Conservation (phyloP, 2,113 vertebrate genomes). For the Bubo bubo region DNA sequence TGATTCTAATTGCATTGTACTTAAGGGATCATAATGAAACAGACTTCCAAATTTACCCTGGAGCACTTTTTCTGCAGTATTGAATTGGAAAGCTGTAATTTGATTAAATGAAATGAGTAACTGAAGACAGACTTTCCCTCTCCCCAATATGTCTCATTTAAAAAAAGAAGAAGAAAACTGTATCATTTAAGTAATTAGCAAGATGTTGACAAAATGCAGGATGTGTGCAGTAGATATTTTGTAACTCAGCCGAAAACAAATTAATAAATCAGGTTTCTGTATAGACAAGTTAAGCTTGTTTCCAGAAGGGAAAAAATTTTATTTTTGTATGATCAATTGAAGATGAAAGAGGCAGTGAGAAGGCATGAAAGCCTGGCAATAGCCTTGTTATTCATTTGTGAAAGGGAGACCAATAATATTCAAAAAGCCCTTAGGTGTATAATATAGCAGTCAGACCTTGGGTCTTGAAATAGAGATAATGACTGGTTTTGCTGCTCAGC, state of each 20-base stretch:
- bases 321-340: background rate
- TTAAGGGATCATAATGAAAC: slow-evolving; percentile 43
- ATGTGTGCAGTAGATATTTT: background rate
- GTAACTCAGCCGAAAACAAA: slow-evolving; percentile 21
- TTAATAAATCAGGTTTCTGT: background rate
- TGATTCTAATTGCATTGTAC: slow-evolving; percentile 50
- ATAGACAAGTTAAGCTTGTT: background rate
- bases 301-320: background rate
- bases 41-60: slow-evolving; percentile 50
- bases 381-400: background rate
- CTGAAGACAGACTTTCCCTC: slow-evolving; percentile 10
- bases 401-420: background rate
- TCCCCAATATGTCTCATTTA: background rate
- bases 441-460: background rate
- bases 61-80: slow-evolving; percentile 35
- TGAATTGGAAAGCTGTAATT: slow-evolving; percentile 40
- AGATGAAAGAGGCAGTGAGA: background rate
- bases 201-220: slow-evolving; percentile 1
- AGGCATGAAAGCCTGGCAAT: background rate
- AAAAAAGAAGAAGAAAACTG: background rate
- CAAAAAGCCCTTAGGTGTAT: background rate
- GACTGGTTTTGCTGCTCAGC: background rate
- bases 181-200: slow-evolving; percentile 41
- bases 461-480: background rate
- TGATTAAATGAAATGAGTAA: slow-evolving; percentile 65